A percentile compares a stretch with the other conserved stretches of the same genome.
These are phyloP conservation scores for Baronia brevicornis DNA, from an alignment of 2,888 invertebrate genomes.

Conservation along the genomic window DNA sequence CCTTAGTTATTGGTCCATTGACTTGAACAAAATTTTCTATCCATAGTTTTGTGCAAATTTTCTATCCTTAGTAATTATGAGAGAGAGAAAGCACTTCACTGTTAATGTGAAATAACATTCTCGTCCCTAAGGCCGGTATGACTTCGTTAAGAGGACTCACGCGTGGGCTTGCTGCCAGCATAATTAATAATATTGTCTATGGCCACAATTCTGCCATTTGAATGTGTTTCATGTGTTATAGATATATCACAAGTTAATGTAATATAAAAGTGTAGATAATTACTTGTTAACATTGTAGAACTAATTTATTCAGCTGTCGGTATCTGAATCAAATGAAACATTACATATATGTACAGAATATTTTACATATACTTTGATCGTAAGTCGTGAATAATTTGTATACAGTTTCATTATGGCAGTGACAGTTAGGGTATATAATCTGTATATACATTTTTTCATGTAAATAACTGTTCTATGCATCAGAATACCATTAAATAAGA, in stretches of 20 bases:
- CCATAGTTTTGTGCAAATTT: too few relatives aligned
- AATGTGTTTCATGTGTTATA: background rate
- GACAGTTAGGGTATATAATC: too few relatives aligned
- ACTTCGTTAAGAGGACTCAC: too few relatives aligned
- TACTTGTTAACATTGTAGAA: slow-evolving; percentile 22
- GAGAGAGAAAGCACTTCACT: too few relatives aligned
- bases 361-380: slow-evolving; percentile 32
- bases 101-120: too few relatives aligned
- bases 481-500: slow-evolving; percentile 29
- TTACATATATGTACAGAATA: slow-evolving; percentile 37
- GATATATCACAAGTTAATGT: slow-evolving; percentile 11
- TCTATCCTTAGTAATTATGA: too few relatives aligned
- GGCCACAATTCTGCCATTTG: too few relatives aligned
- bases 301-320: slow-evolving; percentile 27
- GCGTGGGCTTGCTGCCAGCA: too few relatives aligned
- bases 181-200: too few relatives aligned
- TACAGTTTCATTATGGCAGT: slow-evolving; percentile 13
- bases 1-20: too few relatives aligned
- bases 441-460: slow-evolving; percentile 43
- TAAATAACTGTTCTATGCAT: slow-evolving; percentile 33
- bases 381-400: slow-evolving; percentile 26
- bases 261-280: slow-evolving; percentile 6
- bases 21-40: too few relatives aligned
- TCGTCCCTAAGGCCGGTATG: too few relatives aligned
- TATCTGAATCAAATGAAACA: slow-evolving; percentile 20